Evolutionary conservation across 1,140 invertebrate species (phyloP).

Genomic region (Caerostris extrusa): DNA sequence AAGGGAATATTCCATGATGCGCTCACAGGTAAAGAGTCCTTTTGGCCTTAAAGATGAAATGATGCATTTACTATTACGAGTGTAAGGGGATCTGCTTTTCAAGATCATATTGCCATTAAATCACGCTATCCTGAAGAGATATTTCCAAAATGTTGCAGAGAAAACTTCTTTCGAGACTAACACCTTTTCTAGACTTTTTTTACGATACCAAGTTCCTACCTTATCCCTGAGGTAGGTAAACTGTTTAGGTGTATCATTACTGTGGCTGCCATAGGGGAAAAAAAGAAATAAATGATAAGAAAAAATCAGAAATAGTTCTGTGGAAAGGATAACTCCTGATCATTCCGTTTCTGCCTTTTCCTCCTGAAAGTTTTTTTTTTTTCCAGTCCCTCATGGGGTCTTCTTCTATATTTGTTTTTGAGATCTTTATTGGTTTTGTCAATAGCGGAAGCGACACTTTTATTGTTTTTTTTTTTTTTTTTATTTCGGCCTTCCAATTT

Average conservation of each 20-base stretch:
- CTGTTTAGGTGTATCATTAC: conserved; percentile 70
- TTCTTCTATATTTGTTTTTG: conserved; percentile 72
- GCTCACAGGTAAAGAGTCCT: conserved; percentile 52
- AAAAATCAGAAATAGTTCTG: conserved; percentile 54
- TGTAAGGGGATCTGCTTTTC: conserved; percentile 45
- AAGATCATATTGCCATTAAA: conserved; percentile 67
- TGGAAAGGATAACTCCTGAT: conserved; percentile 67
- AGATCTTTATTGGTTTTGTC: conserved; percentile 73
- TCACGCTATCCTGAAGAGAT: conserved; percentile 50
- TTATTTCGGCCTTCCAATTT: not conserved
- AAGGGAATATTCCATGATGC: not conserved
- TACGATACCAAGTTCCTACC: not conserved
- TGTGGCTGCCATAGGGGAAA: not conserved
- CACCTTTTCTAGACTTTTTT: not conserved
- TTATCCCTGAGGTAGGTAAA: conserved; percentile 47
- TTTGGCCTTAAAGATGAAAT: conserved; percentile 49
- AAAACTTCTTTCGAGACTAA: conserved; percentile 25
- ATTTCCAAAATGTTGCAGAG: conserved; percentile 17
- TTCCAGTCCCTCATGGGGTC: conserved; percentile 44
- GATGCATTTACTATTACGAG: conserved; percentile 55
- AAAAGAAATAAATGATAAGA: not conserved
- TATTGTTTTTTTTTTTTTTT: conserved; percentile 4
- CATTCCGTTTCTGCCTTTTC: conserved; percentile 36
- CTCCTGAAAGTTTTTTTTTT: not conserved
- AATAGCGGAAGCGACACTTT: conserved; percentile 42